Percentiles rank a stretch among this genome's conserved stretches.
Evolutionary conservation across 2,888 invertebrate species (phyloP).

Genomic region (Gortyna flavago): DNA sequence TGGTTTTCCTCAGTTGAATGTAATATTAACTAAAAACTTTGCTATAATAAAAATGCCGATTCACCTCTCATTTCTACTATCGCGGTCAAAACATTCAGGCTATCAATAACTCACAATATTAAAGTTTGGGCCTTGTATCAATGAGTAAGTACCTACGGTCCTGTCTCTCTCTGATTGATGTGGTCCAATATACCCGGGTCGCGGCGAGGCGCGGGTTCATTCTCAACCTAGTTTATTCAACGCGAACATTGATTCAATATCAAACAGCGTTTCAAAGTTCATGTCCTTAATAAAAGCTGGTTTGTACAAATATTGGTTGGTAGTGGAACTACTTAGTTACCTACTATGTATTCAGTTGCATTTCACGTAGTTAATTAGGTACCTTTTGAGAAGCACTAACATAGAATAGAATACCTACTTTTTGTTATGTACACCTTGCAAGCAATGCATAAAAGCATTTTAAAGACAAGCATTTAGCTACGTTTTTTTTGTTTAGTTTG

Average conservation of each 20-base stretch:
- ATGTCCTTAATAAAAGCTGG: not conserved
- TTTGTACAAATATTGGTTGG: not conserved
- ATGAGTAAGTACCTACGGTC: conserved; percentile 43
- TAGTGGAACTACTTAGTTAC: not conserved
- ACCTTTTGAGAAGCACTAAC: not conserved
- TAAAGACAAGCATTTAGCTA: too few species aligned
- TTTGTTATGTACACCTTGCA: not conserved
- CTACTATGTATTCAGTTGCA: not conserved
- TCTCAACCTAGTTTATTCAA: conserved; percentile 37
- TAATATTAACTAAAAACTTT: not conserved
- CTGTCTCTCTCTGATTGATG: conserved; percentile 59
- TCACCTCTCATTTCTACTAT: not conserved
- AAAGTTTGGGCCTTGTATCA: conserved; percentile 36
- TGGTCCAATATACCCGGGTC: conserved; percentile 40
- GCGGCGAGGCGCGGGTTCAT: conserved; percentile 16
- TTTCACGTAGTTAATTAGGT: not conserved
- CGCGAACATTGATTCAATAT: conserved; percentile 42
- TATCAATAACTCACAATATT: conserved; percentile 41
- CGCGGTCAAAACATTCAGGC: not conserved
- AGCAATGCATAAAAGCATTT: not conserved
- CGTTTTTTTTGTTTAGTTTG: too few species aligned
- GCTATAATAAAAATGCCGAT: not conserved
- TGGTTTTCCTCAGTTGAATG: not conserved
- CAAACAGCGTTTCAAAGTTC: conserved; percentile 14
- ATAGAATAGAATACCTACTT: not conserved